Evolutionary conservation across 1,140 invertebrate species (phyloP), one percentile per base, ranked within the genome.

Genomic region (Trichomalopsis sarcophagae): DNA sequence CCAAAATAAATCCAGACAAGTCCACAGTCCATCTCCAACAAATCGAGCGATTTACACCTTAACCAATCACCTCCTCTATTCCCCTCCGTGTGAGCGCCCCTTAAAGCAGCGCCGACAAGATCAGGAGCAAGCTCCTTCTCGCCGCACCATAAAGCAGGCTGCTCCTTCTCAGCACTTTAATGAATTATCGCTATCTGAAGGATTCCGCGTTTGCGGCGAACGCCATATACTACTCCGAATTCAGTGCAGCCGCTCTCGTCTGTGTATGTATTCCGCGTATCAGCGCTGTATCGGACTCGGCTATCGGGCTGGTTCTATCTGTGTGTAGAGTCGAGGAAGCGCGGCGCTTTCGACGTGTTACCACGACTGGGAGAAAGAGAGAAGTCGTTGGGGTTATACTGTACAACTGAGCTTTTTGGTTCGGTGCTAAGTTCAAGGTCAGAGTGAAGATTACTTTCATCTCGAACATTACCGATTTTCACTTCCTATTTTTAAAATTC

Each of bases 111-210:
- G 27, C 33, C 33, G 33, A 36, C 33, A 36, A 36, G 4, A 36
- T 36, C 33, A 36, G 33, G 33, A 36, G 33, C 33, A 10, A 50
- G 14, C 55, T 62, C 55, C 47, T 14, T 9, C 30, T 10, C 27
- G 71, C 30, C 14, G 21, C 17, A 9, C 81, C 27, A 27, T 27
- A 27, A 27, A 27, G 27, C 1, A 27, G 27, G 27, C 27, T 27
- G 27, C 27, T 27, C 27, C 27, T 27, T 27, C 27, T 27, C 27
- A 27, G n/a, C 81, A 44, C 76, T 13, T 75, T 83, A 83, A 83
- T 78, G 82, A 83, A 83, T 83, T 83, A 83, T 69, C 82, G 74
- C 50, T 83, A 77, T 47, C 82, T 66, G 36, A 21, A 77, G 62
- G 62, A 83, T 77, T 83, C 40, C 74, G 74, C 74, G 47, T n/a